Percentiles rank a stretch among this genome's conserved stretches.
Evolutionary conservation across 2,113 vertebrate genomes (phyloP).

Genomic region (Lipotes vexillifer): DNA sequence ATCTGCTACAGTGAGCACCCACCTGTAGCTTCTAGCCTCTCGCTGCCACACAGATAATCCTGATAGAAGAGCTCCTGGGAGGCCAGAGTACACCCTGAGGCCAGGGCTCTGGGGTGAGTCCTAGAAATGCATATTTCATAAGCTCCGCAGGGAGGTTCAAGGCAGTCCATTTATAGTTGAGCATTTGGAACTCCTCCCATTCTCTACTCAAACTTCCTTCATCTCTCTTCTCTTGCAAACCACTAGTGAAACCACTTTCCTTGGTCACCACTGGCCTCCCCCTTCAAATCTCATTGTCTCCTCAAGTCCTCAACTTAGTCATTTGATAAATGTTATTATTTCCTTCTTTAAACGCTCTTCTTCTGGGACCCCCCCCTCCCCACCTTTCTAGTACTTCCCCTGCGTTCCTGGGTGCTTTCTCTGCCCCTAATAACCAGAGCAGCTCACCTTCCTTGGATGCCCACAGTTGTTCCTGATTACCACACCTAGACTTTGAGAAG

Average conservation of each 20-base stretch:
- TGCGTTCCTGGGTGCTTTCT: not conserved
- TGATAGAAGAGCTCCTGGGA: not conserved
- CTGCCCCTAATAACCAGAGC: not conserved
- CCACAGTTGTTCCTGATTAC: not conserved
- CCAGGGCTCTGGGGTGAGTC: not conserved
- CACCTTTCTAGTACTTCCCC: not conserved
- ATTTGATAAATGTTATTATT: not conserved
- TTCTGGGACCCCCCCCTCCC: not conserved
- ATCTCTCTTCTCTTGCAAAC: not conserved
- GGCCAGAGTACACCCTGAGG: not conserved
- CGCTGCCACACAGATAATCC: not conserved
- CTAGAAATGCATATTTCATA: not conserved
- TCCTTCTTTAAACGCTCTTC: constrained; percentile 10
- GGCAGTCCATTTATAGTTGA: not conserved
- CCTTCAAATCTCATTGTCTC: not conserved
- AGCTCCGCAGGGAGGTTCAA: not conserved
- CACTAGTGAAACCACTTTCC: not conserved
- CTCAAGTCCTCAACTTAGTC: not conserved
- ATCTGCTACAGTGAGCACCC: not conserved
- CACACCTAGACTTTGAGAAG: constrained; percentile 5
- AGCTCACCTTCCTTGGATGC: not conserved
- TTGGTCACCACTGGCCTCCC: not conserved
- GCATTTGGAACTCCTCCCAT: not conserved
- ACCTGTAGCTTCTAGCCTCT: not conserved
- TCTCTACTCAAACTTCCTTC: not conserved